Evolutionary conservation across 2,888 invertebrate genomes (phyloP).

Genomic region (Nebria brevicollis): DNA sequence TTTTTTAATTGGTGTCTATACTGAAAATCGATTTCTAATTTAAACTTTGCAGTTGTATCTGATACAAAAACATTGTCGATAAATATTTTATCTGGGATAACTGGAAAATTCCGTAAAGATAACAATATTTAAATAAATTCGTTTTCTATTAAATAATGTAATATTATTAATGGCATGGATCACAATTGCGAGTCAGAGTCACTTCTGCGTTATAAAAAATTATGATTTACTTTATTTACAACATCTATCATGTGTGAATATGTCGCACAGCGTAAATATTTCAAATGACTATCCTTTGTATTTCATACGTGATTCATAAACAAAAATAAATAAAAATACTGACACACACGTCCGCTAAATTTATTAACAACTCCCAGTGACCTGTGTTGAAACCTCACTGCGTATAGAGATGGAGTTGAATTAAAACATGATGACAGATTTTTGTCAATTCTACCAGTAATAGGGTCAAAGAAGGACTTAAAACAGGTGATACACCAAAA

Average conservation of each 20-base stretch:
- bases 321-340: conserved; percentile 22
- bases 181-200: neutral
- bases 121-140: too few species aligned
- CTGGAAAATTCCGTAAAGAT: too few species aligned
- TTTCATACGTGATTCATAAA: conserved; percentile 40
- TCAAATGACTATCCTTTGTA: neutral
- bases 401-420: conserved; percentile 24
- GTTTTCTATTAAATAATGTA: too few species aligned
- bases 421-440: conserved; percentile 32
- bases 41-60: neutral
- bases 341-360: neutral
- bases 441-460: conserved; percentile 25
- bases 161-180: too few species aligned
- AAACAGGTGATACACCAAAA: too few species aligned
- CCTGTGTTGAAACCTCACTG: neutral
- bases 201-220: neutral
- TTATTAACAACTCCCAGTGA: neutral
- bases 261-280: neutral
- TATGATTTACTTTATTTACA: neutral
- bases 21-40: neutral
- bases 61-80: neutral
- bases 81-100: neutral
- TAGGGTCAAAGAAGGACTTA: neutral
- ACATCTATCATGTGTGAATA: neutral
- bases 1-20: neutral